These are phyloP conservation scores for Sebastes cheni DNA, from an alignment of 2,797 vertebrate species.

Conservation along the genomic window DNA sequence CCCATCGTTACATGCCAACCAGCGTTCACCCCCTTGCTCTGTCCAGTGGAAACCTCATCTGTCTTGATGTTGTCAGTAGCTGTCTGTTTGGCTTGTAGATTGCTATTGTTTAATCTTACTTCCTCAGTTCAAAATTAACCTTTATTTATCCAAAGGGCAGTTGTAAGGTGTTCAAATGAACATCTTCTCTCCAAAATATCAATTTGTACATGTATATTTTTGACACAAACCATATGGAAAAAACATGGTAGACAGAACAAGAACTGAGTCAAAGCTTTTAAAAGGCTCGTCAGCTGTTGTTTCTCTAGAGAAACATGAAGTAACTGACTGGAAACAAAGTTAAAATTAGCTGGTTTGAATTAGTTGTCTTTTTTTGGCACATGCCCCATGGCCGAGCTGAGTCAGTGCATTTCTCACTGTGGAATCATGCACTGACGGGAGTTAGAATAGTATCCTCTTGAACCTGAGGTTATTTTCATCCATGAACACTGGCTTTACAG, in stretches of 20 bases:
- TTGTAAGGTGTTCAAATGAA: background rate
- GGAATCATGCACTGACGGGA: conserved; percentile 14
- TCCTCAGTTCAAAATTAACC: background rate
- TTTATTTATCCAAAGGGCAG: background rate
- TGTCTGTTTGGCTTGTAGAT: background rate
- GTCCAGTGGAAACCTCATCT: conserved; percentile 27
- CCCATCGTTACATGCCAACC: conserved; percentile 6
- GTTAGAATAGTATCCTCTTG: conserved; percentile 12
- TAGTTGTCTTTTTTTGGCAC: conserved; percentile 42
- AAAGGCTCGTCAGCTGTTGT: conserved; percentile 49
- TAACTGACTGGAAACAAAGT: conserved; percentile 54
- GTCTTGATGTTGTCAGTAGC: conserved; percentile 6
- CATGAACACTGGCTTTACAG: background rate
- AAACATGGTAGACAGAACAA: conserved; percentile 27
- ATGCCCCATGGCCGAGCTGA: conserved; percentile 26
- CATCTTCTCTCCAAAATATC: background rate
- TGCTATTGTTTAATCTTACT: conserved; percentile 37
- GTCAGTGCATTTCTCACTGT: conserved; percentile 35
- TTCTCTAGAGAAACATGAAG: conserved; percentile 10
- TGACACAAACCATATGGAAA: background rate
- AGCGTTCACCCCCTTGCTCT: background rate
- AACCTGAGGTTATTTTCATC: conserved; percentile 6
- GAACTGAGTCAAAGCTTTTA: conserved; percentile 45
- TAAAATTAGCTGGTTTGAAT: conserved; percentile 55
- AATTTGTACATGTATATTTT: background rate